phyloP scores from a whole-genome alignment of 2,113 vertebrate genomes.

The Bagarius yarrelli region DNA sequence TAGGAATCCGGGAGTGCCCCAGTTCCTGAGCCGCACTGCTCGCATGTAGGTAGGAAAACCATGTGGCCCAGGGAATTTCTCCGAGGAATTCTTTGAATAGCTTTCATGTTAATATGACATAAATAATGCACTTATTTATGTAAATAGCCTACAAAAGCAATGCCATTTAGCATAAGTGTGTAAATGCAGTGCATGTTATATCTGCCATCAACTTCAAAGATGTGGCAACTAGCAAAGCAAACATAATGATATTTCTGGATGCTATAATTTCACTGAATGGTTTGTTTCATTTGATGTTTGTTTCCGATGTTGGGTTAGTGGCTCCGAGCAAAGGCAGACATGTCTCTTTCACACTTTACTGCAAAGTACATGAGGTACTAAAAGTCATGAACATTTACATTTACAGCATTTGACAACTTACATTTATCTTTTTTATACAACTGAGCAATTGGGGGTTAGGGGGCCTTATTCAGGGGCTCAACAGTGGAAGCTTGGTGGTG shows the following conservation, averaged over 20 bases:
- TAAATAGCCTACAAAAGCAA: constrained; percentile 29
- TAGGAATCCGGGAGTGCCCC: neutral
- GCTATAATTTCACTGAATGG: neutral
- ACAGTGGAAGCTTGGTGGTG: too few species aligned
- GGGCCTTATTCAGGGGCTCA: too few species aligned
- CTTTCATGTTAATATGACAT: constrained; percentile 37
- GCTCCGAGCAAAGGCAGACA: neutral
- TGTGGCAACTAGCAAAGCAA: constrained; percentile 17
- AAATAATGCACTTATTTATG: constrained; percentile 41
- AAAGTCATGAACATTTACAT: neutral
- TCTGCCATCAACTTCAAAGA: neutral
- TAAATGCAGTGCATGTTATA: neutral
- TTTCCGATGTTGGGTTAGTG: neutral
- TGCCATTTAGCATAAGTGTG: neutral
- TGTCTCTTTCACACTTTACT: neutral
- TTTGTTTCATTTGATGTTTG: neutral
- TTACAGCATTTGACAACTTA: too few species aligned
- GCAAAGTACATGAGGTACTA: neutral
- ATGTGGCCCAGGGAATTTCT: constrained; percentile 8
- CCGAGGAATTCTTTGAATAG: constrained; percentile 6
- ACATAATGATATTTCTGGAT: constrained; percentile 21
- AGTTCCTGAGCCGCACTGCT: constrained; percentile 3
- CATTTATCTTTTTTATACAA: too few species aligned
- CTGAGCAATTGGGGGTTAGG: too few species aligned
- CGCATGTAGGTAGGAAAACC: constrained; percentile 2